phyloP scores from a whole-genome alignment of 2,113 vertebrate genomes.

The Orientallactaga bullata region DNA sequence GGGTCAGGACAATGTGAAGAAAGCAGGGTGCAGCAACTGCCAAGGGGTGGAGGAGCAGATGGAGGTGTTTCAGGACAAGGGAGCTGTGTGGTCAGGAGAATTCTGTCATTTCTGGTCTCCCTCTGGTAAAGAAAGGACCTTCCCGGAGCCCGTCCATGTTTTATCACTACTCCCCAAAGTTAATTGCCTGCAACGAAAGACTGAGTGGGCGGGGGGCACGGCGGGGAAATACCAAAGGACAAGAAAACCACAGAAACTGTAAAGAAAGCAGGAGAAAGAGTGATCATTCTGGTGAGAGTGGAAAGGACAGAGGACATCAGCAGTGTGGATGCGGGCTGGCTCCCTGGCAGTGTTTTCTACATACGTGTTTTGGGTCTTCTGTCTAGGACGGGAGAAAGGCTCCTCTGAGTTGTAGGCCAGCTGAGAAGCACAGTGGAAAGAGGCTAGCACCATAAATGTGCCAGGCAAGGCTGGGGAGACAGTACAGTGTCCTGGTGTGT shows the following conservation, averaged over 20 bases:
- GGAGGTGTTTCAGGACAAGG: not conserved
- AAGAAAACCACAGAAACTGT: not conserved
- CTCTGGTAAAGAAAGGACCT: not conserved
- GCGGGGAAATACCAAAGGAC: not conserved
- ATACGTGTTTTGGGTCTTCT: not conserved
- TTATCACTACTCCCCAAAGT: not conserved
- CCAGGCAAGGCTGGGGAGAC: not conserved
- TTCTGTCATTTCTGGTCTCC: not conserved
- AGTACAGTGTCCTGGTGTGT: not conserved
- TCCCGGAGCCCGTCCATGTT: not conserved
- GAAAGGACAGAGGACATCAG: not conserved
- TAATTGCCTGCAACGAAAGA: not conserved
- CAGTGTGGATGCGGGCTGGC: not conserved
- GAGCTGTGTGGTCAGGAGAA: rapidly evolving
- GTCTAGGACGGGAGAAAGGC: not conserved
- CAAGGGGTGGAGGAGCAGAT: no score
- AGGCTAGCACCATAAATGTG: not conserved
- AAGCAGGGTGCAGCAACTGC: not conserved
- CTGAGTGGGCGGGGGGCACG: not conserved
- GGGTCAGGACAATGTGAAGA: not conserved
- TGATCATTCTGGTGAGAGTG: rapidly evolving
- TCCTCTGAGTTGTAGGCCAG: not conserved
- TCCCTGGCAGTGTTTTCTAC: not conserved
- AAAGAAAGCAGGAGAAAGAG: not conserved
- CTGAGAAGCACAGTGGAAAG: not conserved